Evolutionary conservation across 2,888 invertebrate genomes (phyloP).

Genomic region (Lithophane semibrunnea): DNA sequence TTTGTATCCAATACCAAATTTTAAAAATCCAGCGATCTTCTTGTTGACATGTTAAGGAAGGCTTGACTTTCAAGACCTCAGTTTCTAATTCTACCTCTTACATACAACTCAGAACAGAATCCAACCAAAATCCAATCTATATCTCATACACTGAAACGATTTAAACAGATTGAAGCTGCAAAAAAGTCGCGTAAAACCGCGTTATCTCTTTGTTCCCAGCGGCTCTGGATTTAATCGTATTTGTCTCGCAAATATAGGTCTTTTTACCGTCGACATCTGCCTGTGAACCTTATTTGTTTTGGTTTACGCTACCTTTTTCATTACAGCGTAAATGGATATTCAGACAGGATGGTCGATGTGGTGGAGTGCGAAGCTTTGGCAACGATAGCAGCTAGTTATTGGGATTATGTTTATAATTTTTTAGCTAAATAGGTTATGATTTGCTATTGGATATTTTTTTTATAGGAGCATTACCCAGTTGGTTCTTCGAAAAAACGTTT

Average conservation of each 20-base stretch:
- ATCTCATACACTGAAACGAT: constrained; percentile 25
- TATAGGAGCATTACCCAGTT: no score
- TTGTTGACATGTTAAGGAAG: no score
- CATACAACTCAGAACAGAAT: not conserved
- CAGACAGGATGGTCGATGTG: not conserved
- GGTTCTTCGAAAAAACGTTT: no score
- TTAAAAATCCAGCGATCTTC: no score
- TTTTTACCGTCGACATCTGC: constrained; percentile 54
- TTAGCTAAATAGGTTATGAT: not conserved
- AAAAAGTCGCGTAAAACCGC: constrained; percentile 39
- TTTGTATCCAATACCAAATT: no score
- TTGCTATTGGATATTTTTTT: no score
- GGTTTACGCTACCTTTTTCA: constrained; percentile 20
- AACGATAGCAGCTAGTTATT: not conserved
- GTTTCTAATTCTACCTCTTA: not conserved
- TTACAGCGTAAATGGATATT: not conserved
- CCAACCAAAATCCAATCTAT: constrained; percentile 42
- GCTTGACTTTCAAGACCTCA: not conserved
- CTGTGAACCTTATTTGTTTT: constrained; percentile 43
- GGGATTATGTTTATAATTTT: not conserved
- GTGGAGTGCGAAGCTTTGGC: constrained; percentile 1
- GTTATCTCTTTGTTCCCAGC: constrained; percentile 47
- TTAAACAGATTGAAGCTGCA: constrained; percentile 33
- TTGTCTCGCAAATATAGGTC: constrained; percentile 67
- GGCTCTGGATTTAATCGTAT: constrained; percentile 66